phyloP scores from a whole-genome alignment of 2,888 invertebrate genomes.

The Leptinotarsa peninsularis region DNA sequence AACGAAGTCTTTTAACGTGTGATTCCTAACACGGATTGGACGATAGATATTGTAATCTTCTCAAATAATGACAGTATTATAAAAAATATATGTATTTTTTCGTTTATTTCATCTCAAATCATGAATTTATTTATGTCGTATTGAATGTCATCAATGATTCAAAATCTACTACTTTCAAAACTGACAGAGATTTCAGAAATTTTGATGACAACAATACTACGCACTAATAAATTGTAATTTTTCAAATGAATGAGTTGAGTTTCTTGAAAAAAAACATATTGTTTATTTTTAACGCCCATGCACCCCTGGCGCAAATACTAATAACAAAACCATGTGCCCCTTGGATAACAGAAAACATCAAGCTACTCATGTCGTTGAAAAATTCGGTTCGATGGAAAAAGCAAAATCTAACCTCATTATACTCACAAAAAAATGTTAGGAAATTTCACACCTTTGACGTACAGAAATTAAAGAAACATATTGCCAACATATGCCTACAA shows the following conservation, averaged over 20 bases:
- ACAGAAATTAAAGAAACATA: too few species aligned
- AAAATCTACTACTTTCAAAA: background rate
- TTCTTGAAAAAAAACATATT: background rate
- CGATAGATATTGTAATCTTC: too few species aligned
- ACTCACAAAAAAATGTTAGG: too few species aligned
- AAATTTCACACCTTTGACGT: too few species aligned
- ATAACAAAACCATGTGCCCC: background rate
- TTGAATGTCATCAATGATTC: background rate
- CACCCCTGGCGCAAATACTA: background rate
- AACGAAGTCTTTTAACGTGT: too few species aligned
- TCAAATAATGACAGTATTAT: background rate
- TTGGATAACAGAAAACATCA: constrained; percentile 1
- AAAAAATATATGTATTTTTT: background rate
- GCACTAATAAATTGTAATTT: background rate
- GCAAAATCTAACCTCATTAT: background rate
- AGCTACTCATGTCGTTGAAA: background rate
- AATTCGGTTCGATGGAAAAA: background rate
- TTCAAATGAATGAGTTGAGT: background rate
- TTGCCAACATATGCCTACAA: too few species aligned
- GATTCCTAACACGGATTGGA: too few species aligned
- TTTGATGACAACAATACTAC: too few species aligned
- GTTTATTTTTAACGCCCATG: background rate
- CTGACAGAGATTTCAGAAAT: too few species aligned
- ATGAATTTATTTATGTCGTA: background rate
- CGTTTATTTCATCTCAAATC: background rate